Evolutionary conservation across 2,113 vertebrate genomes (phyloP).

Genomic region (Pleuronectes platessa): DNA sequence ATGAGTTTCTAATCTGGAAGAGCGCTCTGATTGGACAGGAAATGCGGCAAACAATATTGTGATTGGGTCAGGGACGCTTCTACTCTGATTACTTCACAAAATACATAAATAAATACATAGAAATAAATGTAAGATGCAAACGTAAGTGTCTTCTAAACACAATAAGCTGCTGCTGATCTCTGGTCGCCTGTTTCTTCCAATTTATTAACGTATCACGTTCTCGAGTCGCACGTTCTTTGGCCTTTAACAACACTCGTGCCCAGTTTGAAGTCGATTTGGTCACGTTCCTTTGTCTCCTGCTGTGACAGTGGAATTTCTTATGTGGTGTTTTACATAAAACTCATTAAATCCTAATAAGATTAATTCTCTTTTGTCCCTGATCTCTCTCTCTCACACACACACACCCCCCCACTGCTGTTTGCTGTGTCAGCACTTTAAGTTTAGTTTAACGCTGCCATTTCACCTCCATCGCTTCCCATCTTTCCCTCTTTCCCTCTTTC

Average conservation of each 20-base stretch:
- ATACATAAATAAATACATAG: neutral
- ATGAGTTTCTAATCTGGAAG: constrained; percentile 3
- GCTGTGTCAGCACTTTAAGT: constrained; percentile 40
- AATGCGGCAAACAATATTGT: constrained; percentile 4
- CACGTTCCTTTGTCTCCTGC: neutral
- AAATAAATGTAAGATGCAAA: neutral
- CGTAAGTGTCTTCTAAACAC: no score
- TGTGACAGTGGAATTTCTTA: neutral
- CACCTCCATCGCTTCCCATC: neutral
- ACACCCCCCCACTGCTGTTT: neutral
- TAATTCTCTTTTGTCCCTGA: constrained; percentile 4
- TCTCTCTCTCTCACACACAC: neutral
- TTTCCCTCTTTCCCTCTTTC: neutral
- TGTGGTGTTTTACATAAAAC: constrained; percentile 8
- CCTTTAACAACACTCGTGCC: no score
- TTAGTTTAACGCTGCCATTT: constrained; percentile 21
- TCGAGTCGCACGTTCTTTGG: no score
- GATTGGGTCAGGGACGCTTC: neutral
- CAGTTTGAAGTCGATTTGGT: no score
- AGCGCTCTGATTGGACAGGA: constrained; percentile 13
- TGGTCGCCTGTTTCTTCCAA: no score
- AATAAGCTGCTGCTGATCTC: no score
- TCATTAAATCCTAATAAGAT: constrained; percentile 18
- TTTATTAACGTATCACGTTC: no score
- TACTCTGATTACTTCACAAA: neutral